Evolutionary conservation across 2,888 invertebrate species (phyloP), one percentile per base, ranked within the genome.

Genomic region (Hartigia nigra): DNA sequence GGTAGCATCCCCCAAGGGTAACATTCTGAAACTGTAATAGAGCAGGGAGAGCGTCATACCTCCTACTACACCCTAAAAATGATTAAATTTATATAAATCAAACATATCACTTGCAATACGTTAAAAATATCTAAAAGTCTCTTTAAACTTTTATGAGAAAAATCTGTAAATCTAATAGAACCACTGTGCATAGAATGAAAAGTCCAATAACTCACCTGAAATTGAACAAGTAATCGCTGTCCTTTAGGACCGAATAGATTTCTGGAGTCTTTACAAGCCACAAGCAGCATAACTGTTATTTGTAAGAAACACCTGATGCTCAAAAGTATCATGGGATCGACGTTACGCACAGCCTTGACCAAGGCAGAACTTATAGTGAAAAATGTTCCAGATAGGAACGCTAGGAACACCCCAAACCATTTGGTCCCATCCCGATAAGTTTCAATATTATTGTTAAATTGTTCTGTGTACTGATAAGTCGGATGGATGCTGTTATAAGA

Each of bases 1-100:
- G 4, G 92, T 92, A n/a, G 92, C 92, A 86, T 93, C 92, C 12
- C 92, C 92, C 74, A 93, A 83, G n/a, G 92, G 92, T 78, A 93
- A 86, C 75, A 91, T 90, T 75, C 92, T 87, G 83, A 92, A 93
- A 76, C 92, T 92, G 81, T 92, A 92, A 85, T 92, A 92, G 69
- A 93, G 86, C 34, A 92, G 84, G 1, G 92, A 91, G 31, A 92
- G 84, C 0, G 92, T 92, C 77, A 91, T 86, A 72, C 92, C 92
- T 12, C 92, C 92, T 14, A 93, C 92, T 36, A 92, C 70, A 35
- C 92, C 92, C 92, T 92, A 83, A 72, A 84, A 86, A 75, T 82
- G 12, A 31, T 23, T 5, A 31, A 31, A 11, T 14, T 32, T 23
- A 79, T 36, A 39, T 34, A 70, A 70, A 72, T 31, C 37, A 31